Base-by-base conservation (phyloP, 2,888 invertebrate genomes). In the Calameuta pallipes region DNA sequence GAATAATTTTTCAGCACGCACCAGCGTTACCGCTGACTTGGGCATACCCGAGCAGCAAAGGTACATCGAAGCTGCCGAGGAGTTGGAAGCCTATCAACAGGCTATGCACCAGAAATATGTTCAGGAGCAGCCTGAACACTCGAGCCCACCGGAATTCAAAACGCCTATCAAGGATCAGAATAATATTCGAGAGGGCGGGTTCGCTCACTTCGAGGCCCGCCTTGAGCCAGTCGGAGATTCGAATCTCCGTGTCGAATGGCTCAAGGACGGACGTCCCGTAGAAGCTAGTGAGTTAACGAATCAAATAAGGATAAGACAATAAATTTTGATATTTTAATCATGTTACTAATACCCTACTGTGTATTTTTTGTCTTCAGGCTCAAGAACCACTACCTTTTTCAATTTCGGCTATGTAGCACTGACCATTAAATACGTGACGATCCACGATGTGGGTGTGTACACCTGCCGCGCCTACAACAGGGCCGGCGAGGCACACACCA, bases 371-470 rank as follows among this genome's bases (percentile, higher is more conserved):
- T 31, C 83, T 76, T 31, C 82, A 93, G 94, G 94, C 92, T 98
- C 98, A 71, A 95, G 98, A 91, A 98, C 96, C 82, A 97, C 98
- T 75, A 96, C 97, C 76, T 97, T 97, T 94, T 98, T 97, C 92
- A 98, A 98, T 91, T 98, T 98, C 91, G 98, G 98, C 83, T 98
- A 98, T 90, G 98, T 99, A 76, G 97, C 98, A 12, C 92, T 99
- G 80, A 97, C 98, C 30, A 97, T 99, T 84, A 97, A 97, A 91
- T 96, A 96, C 83, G 96, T 99, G 15, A 97, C 97, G 23, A 93
- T 96, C 75, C 96, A 97, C 88, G 99, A 99, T 92, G 96, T 96
- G 80, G 98, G 98, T 75, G 94, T 95, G 82, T 98, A 98, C 90
- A 96, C 96, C 23, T 98, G 98, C 92, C 94, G 96, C 82, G 98